Evolutionary conservation across 2,888 invertebrate species (phyloP).

Genomic region (Pilophorus perplexus): DNA sequence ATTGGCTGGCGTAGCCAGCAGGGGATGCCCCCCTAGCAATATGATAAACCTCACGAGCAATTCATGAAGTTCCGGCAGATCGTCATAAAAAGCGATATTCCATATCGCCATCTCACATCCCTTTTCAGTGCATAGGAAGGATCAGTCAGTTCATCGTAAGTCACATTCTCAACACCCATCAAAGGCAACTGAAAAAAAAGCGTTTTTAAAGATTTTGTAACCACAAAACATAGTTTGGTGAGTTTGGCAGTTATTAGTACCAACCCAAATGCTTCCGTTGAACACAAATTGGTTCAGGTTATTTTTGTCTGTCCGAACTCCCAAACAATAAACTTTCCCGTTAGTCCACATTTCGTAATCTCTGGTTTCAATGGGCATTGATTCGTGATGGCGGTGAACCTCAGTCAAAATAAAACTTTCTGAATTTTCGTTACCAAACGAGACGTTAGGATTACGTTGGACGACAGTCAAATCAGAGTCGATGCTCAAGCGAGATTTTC

Average conservation of each 20-base stretch:
- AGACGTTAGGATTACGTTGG: no score
- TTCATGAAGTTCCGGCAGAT: constrained; percentile 17
- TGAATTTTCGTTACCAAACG: neutral
- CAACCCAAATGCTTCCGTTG: constrained; percentile 2
- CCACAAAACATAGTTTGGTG: no score
- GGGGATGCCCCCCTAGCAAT: no score
- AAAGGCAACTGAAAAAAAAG: neutral
- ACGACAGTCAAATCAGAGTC: constrained; percentile 33
- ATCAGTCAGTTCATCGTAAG: neutral
- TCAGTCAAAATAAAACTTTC: neutral
- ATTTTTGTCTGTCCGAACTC: neutral
- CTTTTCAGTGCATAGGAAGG: neutral
- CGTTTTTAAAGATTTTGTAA: no score
- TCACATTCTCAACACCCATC: neutral
- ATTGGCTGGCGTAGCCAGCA: no score
- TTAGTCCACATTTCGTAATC: constrained; percentile 1
- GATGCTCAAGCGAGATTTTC: neutral
- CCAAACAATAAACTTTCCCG: neutral
- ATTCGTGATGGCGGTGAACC: neutral
- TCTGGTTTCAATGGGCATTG: neutral
- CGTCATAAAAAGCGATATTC: constrained; percentile 3
- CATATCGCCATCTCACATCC: constrained; percentile 16
- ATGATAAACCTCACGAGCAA: constrained; percentile 5
- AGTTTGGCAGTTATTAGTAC: neutral
- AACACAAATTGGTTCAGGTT: neutral